A percentile compares a stretch with the other conserved stretches of the same genome.
These are phyloP conservation scores for Agrilus cyanescens DNA, from an alignment of 2,888 invertebrate species.

Conservation along the genomic window DNA sequence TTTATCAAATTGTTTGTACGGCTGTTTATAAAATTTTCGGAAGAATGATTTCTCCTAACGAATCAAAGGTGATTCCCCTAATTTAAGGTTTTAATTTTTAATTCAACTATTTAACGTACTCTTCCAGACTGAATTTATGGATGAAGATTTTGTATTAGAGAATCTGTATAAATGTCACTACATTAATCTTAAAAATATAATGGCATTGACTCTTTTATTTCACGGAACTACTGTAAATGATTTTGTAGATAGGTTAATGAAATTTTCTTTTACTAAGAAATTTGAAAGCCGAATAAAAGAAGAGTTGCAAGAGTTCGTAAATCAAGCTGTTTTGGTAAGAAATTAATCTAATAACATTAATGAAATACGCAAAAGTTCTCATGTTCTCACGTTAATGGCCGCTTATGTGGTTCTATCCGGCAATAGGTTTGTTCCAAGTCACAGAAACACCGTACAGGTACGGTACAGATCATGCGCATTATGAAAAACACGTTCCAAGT, in stretches of 20 bases:
- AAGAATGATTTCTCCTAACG: conserved; percentile 67
- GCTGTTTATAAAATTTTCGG: conserved; percentile 59
- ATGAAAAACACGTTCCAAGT: too few relatives aligned
- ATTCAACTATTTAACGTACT: conserved; percentile 2
- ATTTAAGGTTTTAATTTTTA: conserved; percentile 1
- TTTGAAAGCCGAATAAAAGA: conserved; percentile 22
- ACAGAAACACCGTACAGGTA: too few relatives aligned
- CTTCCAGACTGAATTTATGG: conserved; percentile 30
- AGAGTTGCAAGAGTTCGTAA: conserved; percentile 25
- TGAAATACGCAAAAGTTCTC: too few relatives aligned
- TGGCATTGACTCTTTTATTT: conserved; percentile 26
- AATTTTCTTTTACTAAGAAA: conserved; percentile 24
- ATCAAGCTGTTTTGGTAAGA: conserved; percentile 26
- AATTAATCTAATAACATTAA: too few relatives aligned
- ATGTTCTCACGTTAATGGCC: too few relatives aligned
- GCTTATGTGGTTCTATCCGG: too few relatives aligned
- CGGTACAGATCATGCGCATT: too few relatives aligned
- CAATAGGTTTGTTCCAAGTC: too few relatives aligned
- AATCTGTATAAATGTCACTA: conserved; percentile 25
- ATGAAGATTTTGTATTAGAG: conserved; percentile 21
- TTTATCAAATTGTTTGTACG: conserved; percentile 49
- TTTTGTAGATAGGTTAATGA: conserved; percentile 24
- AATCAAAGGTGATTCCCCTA: conserved; percentile 49
- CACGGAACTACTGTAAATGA: conserved; percentile 19
- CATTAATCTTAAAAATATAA: conserved; percentile 26